Conservation (phyloP, 2,113 vertebrate species). For the Falco punctatus region DNA sequence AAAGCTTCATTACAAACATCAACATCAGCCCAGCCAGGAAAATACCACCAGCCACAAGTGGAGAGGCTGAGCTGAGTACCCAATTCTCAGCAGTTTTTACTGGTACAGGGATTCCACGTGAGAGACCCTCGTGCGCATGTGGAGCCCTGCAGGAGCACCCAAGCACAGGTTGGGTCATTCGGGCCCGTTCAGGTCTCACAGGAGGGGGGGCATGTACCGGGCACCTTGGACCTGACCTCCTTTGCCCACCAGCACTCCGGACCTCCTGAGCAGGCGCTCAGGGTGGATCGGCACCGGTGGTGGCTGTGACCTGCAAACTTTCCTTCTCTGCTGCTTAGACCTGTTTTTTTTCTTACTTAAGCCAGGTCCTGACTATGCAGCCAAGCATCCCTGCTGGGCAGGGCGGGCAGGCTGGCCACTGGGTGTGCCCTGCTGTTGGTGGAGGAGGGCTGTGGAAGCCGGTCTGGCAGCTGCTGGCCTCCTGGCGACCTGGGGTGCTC, state of each 20-base stretch:
- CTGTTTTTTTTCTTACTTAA: not conserved
- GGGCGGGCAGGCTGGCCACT: not conserved
- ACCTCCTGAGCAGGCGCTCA: not conserved
- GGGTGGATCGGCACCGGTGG: accelerated
- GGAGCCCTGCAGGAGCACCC: not conserved
- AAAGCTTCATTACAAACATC: not conserved
- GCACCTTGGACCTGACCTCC: not conserved
- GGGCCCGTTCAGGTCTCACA: not conserved
- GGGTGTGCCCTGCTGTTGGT: not conserved
- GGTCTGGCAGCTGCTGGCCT: not conserved
- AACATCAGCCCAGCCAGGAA: not conserved
- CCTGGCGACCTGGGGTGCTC: not conserved
- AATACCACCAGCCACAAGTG: constrained; percentile 22
- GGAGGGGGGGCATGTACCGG: not conserved
- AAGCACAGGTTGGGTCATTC: not conserved
- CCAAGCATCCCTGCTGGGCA: not conserved
- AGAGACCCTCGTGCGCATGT: not conserved
- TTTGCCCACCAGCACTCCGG: accelerated
- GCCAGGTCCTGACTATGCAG: not conserved
- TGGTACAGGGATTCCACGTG: accelerated
- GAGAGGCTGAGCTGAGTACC: not conserved
- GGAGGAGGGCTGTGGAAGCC: not conserved
- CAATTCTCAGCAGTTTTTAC: not conserved
- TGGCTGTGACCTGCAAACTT: not conserved
- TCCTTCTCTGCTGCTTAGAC: not conserved